Base-by-base conservation (phyloP, 2,113 vertebrate species). In the Datnioides undecimradiatus region DNA sequence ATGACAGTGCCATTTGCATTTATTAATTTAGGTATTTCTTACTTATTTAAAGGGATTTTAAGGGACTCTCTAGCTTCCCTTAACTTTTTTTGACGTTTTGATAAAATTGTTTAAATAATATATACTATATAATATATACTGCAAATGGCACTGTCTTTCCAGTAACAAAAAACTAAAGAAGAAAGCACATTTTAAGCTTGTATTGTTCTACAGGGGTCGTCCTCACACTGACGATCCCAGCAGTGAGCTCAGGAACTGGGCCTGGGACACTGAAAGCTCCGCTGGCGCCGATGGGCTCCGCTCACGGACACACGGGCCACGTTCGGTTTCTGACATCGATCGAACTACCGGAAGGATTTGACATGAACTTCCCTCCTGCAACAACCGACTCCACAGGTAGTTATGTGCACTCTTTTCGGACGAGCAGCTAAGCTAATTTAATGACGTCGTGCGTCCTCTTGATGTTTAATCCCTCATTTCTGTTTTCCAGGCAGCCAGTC, bases 231-330 rank as follows among this genome's bases (percentile, higher is more conserved):
- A 71, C 93, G 10, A 92, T 95, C 89, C 95, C 95, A 3, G 90
- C 90, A 0, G 90, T 97, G 63, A 91, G 95, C 0, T 91, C 95
- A 83, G 95, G 92, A 81, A 93, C 94, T 7, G 92, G 90, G 0
- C 81, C 95, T 0, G 93, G 92, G 2, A 90, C 94, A 1, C 65
- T 94, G 59, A 95, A 95, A 68, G 92, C 90, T 0, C 95, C 96
- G 0, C 94, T 97, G 2, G 75, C 90, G 5, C 94, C 98, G 0
- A 96, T 97, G 76, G 98, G 98, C 45, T 96, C 98, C 0, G 96
- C 97, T 11, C 98, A 99, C 5, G 98, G 98, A 2, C 98, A 99
- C 95, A 99, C 98, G 0, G 98, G 98, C 31, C 98, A 99, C 0
- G 98, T 99, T 41, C 97, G 98, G 0, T 99, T 99, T 93, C 95